Conservation (phyloP, 2,113 vertebrate species). For the Pteruthius melanotis region DNA sequence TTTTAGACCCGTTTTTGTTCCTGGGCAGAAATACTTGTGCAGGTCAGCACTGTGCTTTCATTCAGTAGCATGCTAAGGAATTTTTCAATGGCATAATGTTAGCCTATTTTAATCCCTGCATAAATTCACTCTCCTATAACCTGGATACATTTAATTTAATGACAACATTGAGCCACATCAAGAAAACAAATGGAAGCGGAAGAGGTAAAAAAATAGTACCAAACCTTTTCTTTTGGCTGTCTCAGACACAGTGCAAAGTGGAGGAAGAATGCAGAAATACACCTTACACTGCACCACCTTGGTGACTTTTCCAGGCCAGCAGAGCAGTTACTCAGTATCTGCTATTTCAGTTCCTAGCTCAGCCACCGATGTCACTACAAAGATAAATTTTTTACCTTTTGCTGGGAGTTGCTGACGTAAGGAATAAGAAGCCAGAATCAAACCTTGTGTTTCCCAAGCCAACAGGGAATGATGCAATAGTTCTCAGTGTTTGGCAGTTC, state of each 20-base stretch:
- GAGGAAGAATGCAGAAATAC: not conserved
- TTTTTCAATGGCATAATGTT: not conserved
- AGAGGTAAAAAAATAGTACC: not conserved
- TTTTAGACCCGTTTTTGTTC: slow-evolving; percentile 41
- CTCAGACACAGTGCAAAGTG: not conserved
- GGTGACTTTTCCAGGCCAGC: slow-evolving; percentile 1
- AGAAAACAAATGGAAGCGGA: not conserved
- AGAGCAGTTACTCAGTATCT: not conserved
- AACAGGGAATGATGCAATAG: not conserved
- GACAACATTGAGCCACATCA: not conserved
- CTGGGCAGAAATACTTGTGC: slow-evolving; percentile 7
- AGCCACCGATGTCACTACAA: not conserved
- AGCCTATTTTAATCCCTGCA: slow-evolving; percentile 16
- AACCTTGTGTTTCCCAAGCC: not conserved
- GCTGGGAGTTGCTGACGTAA: not conserved
- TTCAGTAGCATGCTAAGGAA: not conserved
- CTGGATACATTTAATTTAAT: not conserved
- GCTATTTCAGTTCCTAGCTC: not conserved
- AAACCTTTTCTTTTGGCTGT: not conserved
- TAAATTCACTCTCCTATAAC: not conserved
- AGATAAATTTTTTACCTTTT: not conserved
- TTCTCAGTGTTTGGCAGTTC: not conserved
- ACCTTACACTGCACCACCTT: not conserved
- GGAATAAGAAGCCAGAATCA: not conserved
- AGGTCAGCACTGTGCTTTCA: slow-evolving; percentile 23